Base-by-base conservation (phyloP, 2,888 invertebrate genomes). In the Malacosoma neustria region DNA sequence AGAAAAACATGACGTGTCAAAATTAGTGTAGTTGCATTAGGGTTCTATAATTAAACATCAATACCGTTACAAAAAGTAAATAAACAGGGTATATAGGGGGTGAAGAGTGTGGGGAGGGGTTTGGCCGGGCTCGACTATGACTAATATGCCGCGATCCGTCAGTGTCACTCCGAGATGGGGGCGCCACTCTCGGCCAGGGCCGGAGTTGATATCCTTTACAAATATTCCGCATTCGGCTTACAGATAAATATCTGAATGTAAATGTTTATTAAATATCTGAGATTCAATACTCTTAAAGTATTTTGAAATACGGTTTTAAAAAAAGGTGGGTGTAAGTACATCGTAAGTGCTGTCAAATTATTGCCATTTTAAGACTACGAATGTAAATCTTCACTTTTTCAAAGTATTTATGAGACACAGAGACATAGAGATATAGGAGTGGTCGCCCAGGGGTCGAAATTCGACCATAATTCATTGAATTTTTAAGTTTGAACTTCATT, bases 141-240 rank as follows among this genome's bases (percentile, higher is more conserved):
- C 89, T 89, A 90, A 90, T 90, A 87, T 81, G 72, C 72, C 81
- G 73, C 89, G 87, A 90, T 90, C 87, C 88, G 89, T 90, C 90
- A 90, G 87, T 89, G 90, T 89, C 90, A 80, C 71, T 77, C 72
- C 74, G 70, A 75, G 68, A 64, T 64, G 74, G 72, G 77, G 73
- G 74, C 71, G 72, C 74, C 62, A 69, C 67, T 68, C 58, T 70
- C 63, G 59, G 42, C 72, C 81, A 81, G 84, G 76, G 77, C 61
- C 77, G 79, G 69, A 76, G 68, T 64, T 54, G 62, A 63, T 71
- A 73, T 76, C 73, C 77, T 80, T 77, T 77, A 65, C 62, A 58
- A 73, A 76, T 75, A 79, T 77, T 74, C 75, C 72, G 70, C 61
- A 61, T 70, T 69, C 59, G 63, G 57, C 58, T 57, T 57, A 55